phyloP scores from a whole-genome alignment of 2,888 invertebrate genomes.

The Brenthis ino region DNA sequence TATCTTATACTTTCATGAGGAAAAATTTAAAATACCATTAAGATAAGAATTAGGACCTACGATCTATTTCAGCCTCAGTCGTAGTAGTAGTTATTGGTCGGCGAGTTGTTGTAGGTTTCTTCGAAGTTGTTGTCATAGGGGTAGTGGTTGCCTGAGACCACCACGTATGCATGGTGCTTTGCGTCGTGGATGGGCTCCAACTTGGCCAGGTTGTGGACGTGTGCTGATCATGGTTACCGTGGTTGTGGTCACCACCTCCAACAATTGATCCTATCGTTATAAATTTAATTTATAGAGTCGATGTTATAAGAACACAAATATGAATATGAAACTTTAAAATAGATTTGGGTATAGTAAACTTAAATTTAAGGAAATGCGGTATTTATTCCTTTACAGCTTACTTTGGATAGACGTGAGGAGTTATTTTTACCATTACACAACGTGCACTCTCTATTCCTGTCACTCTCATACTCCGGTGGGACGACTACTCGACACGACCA shows the following conservation, averaged over 20 bases:
- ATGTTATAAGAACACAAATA: neutral
- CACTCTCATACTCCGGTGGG: no score
- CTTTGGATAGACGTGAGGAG: no score
- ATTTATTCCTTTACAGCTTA: no score
- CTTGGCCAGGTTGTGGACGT: constrained; percentile 71
- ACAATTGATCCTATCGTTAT: constrained; percentile 46
- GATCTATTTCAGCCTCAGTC: constrained; percentile 29
- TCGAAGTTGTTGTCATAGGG: constrained; percentile 48
- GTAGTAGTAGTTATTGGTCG: constrained; percentile 48
- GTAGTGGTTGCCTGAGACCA: constrained; percentile 57
- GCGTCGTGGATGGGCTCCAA: constrained; percentile 62
- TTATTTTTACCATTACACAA: no score
- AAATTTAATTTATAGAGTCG: neutral
- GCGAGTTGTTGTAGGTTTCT: constrained; percentile 50
- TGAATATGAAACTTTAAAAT: neutral
- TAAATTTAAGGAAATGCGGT: no score
- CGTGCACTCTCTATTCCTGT: no score
- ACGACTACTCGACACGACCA: no score
- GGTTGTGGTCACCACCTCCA: constrained; percentile 55
- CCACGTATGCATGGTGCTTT: constrained; percentile 61
- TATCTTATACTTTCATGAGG: no score
- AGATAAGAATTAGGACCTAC: no score
- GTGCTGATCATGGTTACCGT: constrained; percentile 54
- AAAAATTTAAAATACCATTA: no score
- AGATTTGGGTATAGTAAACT: no score